Evolutionary conservation across 2,113 vertebrate species (phyloP).

Genomic region (Alaudala cheleensis): DNA sequence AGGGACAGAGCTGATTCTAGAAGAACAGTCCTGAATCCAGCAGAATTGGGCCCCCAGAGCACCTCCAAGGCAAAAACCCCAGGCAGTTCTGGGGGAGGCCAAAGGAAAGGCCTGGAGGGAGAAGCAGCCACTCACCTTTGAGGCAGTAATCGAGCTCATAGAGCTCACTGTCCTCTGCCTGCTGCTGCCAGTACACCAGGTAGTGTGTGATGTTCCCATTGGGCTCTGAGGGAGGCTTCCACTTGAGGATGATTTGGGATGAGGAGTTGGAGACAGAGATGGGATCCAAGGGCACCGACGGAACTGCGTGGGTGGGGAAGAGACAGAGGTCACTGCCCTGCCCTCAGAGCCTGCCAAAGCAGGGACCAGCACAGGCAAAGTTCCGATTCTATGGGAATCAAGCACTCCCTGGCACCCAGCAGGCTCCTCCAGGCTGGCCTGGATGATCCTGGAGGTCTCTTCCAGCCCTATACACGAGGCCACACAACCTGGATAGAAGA

Average conservation of each 20-base stretch:
- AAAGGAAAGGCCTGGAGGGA: not conserved
- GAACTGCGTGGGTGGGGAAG: conserved; percentile 72
- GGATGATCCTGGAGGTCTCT: not conserved
- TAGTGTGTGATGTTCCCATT: conserved; percentile 98
- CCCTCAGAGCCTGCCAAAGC: not conserved
- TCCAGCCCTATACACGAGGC: not conserved
- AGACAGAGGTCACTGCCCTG: not conserved
- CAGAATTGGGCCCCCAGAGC: not conserved
- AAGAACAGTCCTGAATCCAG: not conserved
- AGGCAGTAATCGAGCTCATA: conserved; percentile 92
- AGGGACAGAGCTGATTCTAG: not conserved
- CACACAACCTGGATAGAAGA: rapidly evolving
- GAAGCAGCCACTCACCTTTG: conserved; percentile 78
- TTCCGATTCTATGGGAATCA: not conserved
- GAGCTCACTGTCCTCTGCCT: conserved; percentile 88
- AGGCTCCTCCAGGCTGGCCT: not conserved
- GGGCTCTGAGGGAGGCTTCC: conserved; percentile 91
- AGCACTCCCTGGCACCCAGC: not conserved
- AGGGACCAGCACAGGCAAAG: not conserved
- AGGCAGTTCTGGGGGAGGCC: not conserved
- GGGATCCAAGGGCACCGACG: conserved; percentile 90
- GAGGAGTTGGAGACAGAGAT: conserved; percentile 93
- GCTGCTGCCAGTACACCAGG: conserved; percentile 88
- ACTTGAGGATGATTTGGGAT: conserved; percentile 93
- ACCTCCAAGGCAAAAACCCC: not conserved